Conservation (phyloP, 2,797 vertebrate genomes). For the Sebastes dallii region DNA sequence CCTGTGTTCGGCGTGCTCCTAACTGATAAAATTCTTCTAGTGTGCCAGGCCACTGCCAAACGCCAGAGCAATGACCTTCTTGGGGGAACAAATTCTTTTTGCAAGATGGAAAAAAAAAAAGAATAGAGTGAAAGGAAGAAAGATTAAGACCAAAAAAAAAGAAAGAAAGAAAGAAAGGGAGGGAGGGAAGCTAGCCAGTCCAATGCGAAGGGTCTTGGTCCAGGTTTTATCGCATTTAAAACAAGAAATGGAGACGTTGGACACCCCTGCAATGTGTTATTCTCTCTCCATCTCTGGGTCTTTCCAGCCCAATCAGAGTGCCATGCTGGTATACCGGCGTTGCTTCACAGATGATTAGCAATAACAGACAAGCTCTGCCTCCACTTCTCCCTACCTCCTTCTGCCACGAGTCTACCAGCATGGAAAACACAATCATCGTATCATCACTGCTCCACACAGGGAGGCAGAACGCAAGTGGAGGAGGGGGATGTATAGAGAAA, state of each 20-base stretch:
- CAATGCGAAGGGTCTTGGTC: slow-evolving; percentile 35
- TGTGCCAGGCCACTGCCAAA: slow-evolving; percentile 66
- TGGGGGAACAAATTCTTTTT: slow-evolving; percentile 43
- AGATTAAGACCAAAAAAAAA: slow-evolving; percentile 14
- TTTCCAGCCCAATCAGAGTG: slow-evolving; percentile 18
- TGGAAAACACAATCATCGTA: slow-evolving; percentile 54
- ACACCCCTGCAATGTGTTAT: slow-evolving; percentile 22
- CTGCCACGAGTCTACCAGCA: slow-evolving; percentile 55
- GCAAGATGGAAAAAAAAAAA: slow-evolving; percentile 13
- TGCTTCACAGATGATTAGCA: slow-evolving; percentile 66
- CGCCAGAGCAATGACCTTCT: slow-evolving; percentile 70
- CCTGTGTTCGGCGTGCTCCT: slow-evolving; percentile 65
- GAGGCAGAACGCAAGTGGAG: slow-evolving; percentile 26
- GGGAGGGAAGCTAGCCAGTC: slow-evolving; percentile 17
- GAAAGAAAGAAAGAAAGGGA: neutral
- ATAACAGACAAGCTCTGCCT: slow-evolving; percentile 50
- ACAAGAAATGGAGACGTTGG: slow-evolving; percentile 53
- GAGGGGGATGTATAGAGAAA: slow-evolving; percentile 6
- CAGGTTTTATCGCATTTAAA: slow-evolving; percentile 55
- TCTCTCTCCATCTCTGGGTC: slow-evolving; percentile 15
- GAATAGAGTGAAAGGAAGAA: slow-evolving; percentile 17
- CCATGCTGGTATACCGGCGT: slow-evolving; percentile 40
- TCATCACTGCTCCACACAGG: slow-evolving; percentile 48
- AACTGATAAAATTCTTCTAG: slow-evolving; percentile 77
- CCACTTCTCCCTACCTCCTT: slow-evolving; percentile 37